Base-by-base conservation (phyloP, 2,888 invertebrate genomes). In the Dendrolimus houi region DNA sequence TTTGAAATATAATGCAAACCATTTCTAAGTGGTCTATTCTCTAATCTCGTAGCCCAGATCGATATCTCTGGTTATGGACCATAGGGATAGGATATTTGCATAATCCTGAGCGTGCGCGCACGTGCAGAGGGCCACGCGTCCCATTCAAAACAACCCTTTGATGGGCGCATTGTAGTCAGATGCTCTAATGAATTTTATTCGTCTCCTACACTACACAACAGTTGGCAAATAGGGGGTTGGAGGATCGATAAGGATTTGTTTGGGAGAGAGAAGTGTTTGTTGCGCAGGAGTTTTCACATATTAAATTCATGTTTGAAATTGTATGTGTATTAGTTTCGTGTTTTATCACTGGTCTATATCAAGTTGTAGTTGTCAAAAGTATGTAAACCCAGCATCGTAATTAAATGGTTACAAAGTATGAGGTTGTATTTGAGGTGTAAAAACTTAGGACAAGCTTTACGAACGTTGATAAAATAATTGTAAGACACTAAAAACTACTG, bases 111-210 rank as follows among this genome's bases (percentile, higher is more conserved):
- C 67, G 61, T 67, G 66, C 65, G 69, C 62, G 66, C 80, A 77
- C 79, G 79, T 77, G 80, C 57, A 52, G 56, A 59, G 61, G 62
- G 73, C 64, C 80, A 79, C 80, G 79, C 78, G 79, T 65, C 71
- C 65, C 75, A 71, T 73, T 73, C 70, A 71, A 65, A 67, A 58
- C 72, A 75, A 77, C 80, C 80, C 80, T 78, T 77, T 78, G 67
- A 65, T 69, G 64, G 60, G 58, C 55, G 66, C 71, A 70, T 75
- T 78, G 77, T 77, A 60, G 65, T 61, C 60, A 65, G 63, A 58
- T 64, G 68, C 66, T 70, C 69, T 72, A 71, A 76, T 74, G 75
- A 74, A 75, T 75, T 68, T 72, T 69, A 78, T 76, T 75, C 68
- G 65, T 69, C 72, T 71, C 70, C 69, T 75, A 70, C 70, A 61